Base-by-base conservation (phyloP, 2,113 vertebrate genomes). In the Manacus vitellinus region DNA sequence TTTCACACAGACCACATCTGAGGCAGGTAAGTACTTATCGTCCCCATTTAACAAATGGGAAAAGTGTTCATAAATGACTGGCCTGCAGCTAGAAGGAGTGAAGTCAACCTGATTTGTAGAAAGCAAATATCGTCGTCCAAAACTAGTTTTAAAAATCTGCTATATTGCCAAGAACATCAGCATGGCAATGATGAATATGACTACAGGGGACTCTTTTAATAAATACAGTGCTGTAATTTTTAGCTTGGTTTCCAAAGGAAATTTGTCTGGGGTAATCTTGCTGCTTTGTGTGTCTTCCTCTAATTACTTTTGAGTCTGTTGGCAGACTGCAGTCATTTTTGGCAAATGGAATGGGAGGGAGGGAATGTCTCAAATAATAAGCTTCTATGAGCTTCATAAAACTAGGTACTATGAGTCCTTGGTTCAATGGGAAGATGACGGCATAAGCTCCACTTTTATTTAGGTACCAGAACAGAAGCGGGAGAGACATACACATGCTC, bases 241-340 rank as follows among this genome's bases (percentile, higher is more conserved):
- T 85, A 92, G 72, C 43, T 39, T 79, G 28, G 12, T 61, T 91
- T 93, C 56, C 41, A 66, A 68, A 93, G 74, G 44, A 82, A 72
- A 65, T 56, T 58, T 90, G n/a, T 88, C 95, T 75, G 44, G 71
- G 66, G 17, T 88, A 82, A 72, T 88, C 88, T 85, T 10, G 1
- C 52, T 92, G 74, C 49, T 37, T 63, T 72, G 35, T 59, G 9
- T 68, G 33, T 85, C 47, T 75, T 92, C 54, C 30, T 35, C 55
- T 95, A 71, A 87, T 87, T 95, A 67, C 61, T 85, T 92, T 8
- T 88, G 66, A 85, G 68, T 85, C 77, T 81, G 17, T 39, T 94
- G 81, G 62, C 90, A 89, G 81, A 81, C 44, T 84, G 84, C 6
- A 67, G 4, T 89, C 35, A 56, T 85, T 88, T 95, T 68, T 93